Base-by-base conservation (phyloP, 1,140 invertebrate species). In the Zaprionus africanus region DNA sequence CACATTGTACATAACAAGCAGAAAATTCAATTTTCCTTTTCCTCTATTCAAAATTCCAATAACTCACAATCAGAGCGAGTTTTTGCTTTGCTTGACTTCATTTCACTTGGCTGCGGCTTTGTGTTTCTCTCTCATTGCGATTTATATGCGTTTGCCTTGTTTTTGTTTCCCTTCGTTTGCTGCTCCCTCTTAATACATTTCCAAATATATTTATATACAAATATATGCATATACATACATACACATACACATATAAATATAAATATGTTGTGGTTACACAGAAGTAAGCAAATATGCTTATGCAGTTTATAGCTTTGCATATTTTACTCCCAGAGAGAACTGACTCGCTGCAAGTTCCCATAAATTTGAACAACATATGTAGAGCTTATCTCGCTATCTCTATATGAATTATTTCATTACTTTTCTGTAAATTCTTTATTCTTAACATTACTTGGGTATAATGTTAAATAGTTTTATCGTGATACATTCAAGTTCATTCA, bases 21-120 rank as follows among this genome's bases (percentile, higher is more conserved):
- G 60, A 46, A 75, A 81, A 87, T 87, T 83, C 74, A 91, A 91
- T 87, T 78, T 87, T 68, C 66, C 66, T 66, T 78, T 75, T 76
- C 43, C 65, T 61, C 72, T 79, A 73, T 82, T 82, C 78, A 77
- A 81, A 86, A 83, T 90, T 76, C 66, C 78, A 72, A 83, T 81
- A 83, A 72, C 67, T 78, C 63, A 72, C 66, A 80, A 74, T 71
- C 75, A 63, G 59, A 73, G 53, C 34, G 68, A 76, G 59, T 71
- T 68, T 63, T 70, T 70, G 19, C 46, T 24, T 46, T 76, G 41
- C 56, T 59, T 43, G 53, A 63, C 73, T 76, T 64, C 36, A 70
- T 58, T 76, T 63, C 60, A 64, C 56, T 53, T 34, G 54, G 15
- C 41, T 61, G 57, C 41, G 60, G 60, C 61, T 57, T 70, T 60